phyloP scores from a whole-genome alignment of 2,888 invertebrate species.

The Lagria hirta region DNA sequence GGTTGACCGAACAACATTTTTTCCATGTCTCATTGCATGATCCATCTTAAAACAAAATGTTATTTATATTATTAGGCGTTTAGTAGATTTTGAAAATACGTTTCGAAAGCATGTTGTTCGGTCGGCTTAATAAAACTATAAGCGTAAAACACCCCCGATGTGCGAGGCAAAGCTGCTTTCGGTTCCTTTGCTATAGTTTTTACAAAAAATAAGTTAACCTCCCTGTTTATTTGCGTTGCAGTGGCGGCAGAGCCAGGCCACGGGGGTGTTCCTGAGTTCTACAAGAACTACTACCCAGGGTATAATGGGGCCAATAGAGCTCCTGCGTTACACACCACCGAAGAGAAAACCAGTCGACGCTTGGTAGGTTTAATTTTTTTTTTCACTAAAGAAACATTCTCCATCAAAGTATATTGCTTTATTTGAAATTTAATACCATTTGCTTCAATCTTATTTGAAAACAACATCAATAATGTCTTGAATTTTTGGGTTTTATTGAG shows the following conservation, averaged over 20 bases:
- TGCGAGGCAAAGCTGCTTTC: slow-evolving; percentile 55
- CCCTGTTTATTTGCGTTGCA: slow-evolving; percentile 59
- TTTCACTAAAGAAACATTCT: slow-evolving; percentile 21
- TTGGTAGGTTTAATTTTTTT: slow-evolving; percentile 62
- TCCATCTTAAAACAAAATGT: slow-evolving; percentile 8
- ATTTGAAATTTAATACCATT: no score
- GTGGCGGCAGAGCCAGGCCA: slow-evolving; percentile 79
- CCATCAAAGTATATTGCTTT: no score
- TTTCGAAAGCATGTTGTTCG: slow-evolving; percentile 30
- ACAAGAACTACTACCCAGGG: slow-evolving; percentile 77
- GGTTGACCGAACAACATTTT: slow-evolving; percentile 37
- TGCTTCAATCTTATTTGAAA: no score
- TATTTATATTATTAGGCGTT: slow-evolving; percentile 4
- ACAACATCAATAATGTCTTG: no score
- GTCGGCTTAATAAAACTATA: slow-evolving; percentile 30
- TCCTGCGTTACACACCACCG: slow-evolving; percentile 61
- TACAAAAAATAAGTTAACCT: slow-evolving; percentile 19
- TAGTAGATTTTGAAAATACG: no score
- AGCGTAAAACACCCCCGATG: slow-evolving; percentile 50
- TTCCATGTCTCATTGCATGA: slow-evolving; percentile 18
- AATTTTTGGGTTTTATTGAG: no score
- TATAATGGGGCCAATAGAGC: slow-evolving; percentile 65
- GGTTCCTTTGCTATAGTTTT: slow-evolving; percentile 28
- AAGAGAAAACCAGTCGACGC: slow-evolving; percentile 67
- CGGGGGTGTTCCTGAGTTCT: slow-evolving; percentile 82